Conservation (phyloP, 2,888 invertebrate species). For the Belgica antarctica region DNA sequence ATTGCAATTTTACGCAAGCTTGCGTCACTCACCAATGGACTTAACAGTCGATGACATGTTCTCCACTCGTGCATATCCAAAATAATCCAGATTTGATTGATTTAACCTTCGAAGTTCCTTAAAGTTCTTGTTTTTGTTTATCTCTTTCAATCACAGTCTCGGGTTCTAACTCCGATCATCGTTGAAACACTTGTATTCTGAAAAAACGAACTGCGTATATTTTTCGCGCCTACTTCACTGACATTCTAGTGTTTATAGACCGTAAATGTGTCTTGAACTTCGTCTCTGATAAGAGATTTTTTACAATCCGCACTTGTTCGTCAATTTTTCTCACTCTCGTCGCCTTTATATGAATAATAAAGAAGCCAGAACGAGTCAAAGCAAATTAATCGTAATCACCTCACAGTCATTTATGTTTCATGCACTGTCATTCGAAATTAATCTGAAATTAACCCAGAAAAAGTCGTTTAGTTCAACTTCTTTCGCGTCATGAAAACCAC, state of each 20-base stretch:
- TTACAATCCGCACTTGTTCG: background rate
- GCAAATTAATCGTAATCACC: background rate
- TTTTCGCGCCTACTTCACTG: too few species aligned
- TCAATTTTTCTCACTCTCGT: background rate
- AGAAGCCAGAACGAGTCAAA: background rate
- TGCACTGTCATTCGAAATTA: background rate
- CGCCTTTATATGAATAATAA: background rate
- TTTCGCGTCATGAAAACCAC: background rate
- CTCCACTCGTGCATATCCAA: conserved; percentile 47
- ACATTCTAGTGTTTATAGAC: background rate
- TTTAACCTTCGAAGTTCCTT: background rate
- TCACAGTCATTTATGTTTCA: background rate
- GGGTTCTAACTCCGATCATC: background rate
- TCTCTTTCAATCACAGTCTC: background rate
- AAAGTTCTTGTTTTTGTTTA: background rate
- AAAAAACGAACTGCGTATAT: too few species aligned
- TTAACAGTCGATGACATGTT: conserved; percentile 47
- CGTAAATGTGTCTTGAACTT: background rate
- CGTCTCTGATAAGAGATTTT: conserved; percentile 25
- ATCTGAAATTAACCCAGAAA: conserved; percentile 21
- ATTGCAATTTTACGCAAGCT: background rate
- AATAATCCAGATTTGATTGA: conserved; percentile 48
- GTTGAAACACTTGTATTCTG: background rate
- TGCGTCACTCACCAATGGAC: conserved; percentile 46
- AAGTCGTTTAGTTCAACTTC: too few species aligned